Evolutionary conservation across 2,888 invertebrate species (phyloP).

Genomic region (Amblyjoppa proteus): DNA sequence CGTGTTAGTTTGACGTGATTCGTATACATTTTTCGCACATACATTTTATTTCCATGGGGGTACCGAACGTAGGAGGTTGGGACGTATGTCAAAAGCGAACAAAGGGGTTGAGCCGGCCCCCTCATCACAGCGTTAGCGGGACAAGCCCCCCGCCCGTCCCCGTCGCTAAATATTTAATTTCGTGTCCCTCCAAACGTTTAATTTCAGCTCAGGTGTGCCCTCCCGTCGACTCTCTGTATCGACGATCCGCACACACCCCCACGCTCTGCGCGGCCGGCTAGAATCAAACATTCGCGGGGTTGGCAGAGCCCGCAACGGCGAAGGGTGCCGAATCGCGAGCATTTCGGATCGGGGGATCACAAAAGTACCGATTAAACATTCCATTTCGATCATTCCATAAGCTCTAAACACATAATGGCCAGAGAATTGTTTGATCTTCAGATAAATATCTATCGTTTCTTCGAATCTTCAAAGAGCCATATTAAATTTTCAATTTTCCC

Average conservation of each 20-base stretch:
- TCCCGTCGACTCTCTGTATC: slow-evolving; percentile 48
- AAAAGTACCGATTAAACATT: slow-evolving; percentile 49
- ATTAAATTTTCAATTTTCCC: slow-evolving; percentile 68
- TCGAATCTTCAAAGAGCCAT: slow-evolving; percentile 64
- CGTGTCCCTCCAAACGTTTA: slow-evolving; percentile 81
- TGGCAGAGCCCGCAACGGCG: slow-evolving; percentile 9
- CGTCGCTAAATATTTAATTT: slow-evolving; percentile 84
- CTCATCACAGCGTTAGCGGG: slow-evolving; percentile 19
- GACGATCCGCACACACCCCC: slow-evolving; percentile 1
- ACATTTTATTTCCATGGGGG: slow-evolving; percentile 28
- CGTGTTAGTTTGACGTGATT: neutral
- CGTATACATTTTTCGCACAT: neutral
- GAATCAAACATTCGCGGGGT: slow-evolving; percentile 13
- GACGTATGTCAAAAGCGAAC: slow-evolving; percentile 49
- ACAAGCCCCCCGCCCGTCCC: slow-evolving; percentile 59
- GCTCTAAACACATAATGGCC: slow-evolving; percentile 13
- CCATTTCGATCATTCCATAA: slow-evolving; percentile 60
- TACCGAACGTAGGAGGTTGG: slow-evolving; percentile 32
- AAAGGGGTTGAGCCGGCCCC: slow-evolving; percentile 53
- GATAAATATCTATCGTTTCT: slow-evolving; percentile 50
- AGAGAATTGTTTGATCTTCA: slow-evolving; percentile 44
- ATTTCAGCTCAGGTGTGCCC: slow-evolving; percentile 82
- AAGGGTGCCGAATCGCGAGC: slow-evolving; percentile 36
- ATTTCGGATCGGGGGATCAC: slow-evolving; percentile 45
- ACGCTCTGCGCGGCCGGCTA: slow-evolving; percentile 16